These are phyloP conservation scores for Mirounga angustirostris DNA, from an alignment of 2,113 vertebrate genomes.

Conservation along the genomic window DNA sequence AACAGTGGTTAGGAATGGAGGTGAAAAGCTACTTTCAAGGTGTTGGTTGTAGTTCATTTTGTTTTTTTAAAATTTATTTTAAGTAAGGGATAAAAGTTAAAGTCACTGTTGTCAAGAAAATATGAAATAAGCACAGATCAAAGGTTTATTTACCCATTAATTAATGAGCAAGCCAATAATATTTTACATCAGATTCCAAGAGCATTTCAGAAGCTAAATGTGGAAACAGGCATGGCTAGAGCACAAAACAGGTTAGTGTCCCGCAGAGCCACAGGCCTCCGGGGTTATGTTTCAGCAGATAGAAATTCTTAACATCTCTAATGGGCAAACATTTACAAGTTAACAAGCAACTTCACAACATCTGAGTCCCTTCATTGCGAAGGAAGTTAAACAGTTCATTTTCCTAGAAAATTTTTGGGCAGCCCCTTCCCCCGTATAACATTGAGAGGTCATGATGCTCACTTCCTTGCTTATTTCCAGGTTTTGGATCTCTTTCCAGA, in stretches of 20 bases:
- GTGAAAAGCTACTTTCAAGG: background rate
- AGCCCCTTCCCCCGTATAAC: background rate
- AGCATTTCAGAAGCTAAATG: background rate
- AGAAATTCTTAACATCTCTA: background rate
- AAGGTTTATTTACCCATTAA: background rate
- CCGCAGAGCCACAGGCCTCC: background rate
- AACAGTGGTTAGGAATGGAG: background rate
- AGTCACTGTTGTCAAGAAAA: background rate
- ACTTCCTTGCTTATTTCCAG: background rate
- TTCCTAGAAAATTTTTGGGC: background rate
- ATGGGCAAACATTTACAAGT: background rate
- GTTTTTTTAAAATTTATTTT: background rate
- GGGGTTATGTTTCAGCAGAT: background rate
- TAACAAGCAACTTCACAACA: background rate
- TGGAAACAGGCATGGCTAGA: rapidly evolving
- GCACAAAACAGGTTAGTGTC: background rate
- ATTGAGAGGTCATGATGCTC: background rate
- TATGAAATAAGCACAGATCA: background rate
- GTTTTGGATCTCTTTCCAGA: background rate
- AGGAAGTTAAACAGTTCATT: background rate
- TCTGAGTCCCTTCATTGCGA: too few relatives aligned
- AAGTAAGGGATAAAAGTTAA: background rate
- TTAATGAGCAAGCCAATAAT: background rate
- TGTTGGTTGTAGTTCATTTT: background rate
- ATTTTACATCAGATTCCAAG: background rate